These are phyloP conservation scores for Parasteatoda tepidariorum DNA, from an alignment of 1,140 invertebrate species.

Conservation along the genomic window DNA sequence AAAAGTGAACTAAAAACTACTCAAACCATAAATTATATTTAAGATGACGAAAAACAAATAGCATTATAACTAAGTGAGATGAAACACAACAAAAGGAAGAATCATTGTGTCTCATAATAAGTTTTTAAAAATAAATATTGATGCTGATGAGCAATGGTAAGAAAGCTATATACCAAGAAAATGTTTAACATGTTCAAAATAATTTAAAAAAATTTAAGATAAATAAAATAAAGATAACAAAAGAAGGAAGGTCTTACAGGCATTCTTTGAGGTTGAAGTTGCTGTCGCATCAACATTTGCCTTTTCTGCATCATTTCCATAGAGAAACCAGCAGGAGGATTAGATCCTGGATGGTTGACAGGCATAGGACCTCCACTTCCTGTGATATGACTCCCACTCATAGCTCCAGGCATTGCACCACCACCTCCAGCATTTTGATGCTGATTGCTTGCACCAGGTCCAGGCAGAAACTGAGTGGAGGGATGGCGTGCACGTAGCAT, in stretches of 20 bases:
- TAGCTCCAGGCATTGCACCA: conserved; percentile 66
- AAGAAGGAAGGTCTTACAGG: conserved; percentile 44
- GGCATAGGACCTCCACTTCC: conserved; percentile 57
- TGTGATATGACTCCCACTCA: conserved; percentile 69
- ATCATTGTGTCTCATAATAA: too few relatives aligned
- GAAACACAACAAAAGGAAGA: too few relatives aligned
- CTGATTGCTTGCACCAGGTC: conserved; percentile 32
- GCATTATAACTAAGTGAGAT: too few relatives aligned
- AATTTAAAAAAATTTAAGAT: neutral
- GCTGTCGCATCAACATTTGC: conserved; percentile 62
- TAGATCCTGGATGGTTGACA: conserved; percentile 51
- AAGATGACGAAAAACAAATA: too few relatives aligned
- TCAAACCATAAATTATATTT: too few relatives aligned
- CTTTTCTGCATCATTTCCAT: conserved; percentile 65
- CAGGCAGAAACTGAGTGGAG: conserved; percentile 65
- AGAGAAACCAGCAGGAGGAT: conserved; percentile 35
- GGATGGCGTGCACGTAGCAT: conserved; percentile 80
- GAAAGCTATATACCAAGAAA: too few relatives aligned
- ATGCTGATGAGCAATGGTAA: too few relatives aligned
- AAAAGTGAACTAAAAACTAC: too few relatives aligned
- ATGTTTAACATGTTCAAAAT: too few relatives aligned
- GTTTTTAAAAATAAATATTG: too few relatives aligned
- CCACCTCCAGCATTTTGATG: conserved; percentile 69
- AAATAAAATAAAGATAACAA: neutral
- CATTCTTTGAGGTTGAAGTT: conserved; percentile 64